Base-by-base conservation (phyloP, 2,888 invertebrate genomes). In the Crioceris asparagi region DNA sequence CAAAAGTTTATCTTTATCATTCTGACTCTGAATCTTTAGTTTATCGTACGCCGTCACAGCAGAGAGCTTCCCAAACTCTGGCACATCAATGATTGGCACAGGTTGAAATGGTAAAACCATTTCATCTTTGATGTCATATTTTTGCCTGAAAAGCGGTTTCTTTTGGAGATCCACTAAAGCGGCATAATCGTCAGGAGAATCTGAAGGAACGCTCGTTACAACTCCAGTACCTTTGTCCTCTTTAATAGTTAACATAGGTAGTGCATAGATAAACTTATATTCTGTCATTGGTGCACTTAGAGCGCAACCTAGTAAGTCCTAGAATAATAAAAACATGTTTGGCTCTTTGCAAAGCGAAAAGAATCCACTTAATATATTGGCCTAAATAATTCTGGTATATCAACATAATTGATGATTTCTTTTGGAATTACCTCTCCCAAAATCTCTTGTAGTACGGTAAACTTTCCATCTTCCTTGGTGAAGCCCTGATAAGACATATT, bases 191-290 rank as follows among this genome's bases (percentile, higher is more conserved):
- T 99, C 98, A 0, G 98, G 97, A 0, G 98, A 87, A 68, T 98
- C 98, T 0, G 97, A 97, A 0, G 96, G 97, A 1, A 98, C 98
- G 49, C 93, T 93, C 0, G 94, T 93, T 0, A 99, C 98, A 21
- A 98, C 78, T 2, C 97, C 98, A 1, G 98, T 98, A 11, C 97
- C 97, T 66, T 98, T 98, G 55, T 94, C 92, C 59, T 92, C 90
- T 60, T 92, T 94, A 52, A 99, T 92, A 1, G 92, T 94, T 35
- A 98, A 63, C 97, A 99, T 97, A 1, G 98, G 98, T 26, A 99
- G 72, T 1, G 91, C 80, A 62, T 94, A 97, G 47, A 98, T 84
- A 40, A 73, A 73, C 36, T 81, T 70, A 59, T 91, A 83, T n/a
- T 67, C 67, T 1, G 93, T 83, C 47, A 96, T 66, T 1, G 97